Percentiles rank a stretch among this genome's conserved stretches.
These are phyloP conservation scores for Amazona vittata DNA, from an alignment of 2,113 vertebrate genomes.

Conservation along the genomic window DNA sequence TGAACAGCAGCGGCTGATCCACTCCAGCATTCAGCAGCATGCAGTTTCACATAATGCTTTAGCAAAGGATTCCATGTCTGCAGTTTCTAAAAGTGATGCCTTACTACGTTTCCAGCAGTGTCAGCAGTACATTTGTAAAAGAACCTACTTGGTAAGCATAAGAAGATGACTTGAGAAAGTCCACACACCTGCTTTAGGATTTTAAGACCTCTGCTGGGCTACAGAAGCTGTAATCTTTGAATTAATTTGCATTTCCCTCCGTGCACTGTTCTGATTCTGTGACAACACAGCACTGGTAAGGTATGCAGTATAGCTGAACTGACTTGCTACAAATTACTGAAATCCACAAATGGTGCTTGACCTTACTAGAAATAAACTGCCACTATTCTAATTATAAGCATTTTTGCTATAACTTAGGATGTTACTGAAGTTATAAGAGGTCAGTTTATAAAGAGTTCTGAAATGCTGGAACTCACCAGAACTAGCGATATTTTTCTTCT, in stretches of 20 bases:
- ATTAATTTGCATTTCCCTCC: neutral
- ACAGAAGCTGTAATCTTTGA: neutral
- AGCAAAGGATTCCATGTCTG: neutral
- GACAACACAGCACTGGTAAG: neutral
- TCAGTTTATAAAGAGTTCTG: neutral
- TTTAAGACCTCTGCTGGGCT: neutral
- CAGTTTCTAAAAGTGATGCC: constrained; percentile 9
- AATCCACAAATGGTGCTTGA: neutral
- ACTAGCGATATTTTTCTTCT: neutral
- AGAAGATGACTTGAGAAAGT: neutral
- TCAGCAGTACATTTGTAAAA: constrained; percentile 16
- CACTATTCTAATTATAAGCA: neutral
- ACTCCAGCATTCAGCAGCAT: neutral
- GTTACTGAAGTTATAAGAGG: neutral
- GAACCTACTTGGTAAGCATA: neutral
- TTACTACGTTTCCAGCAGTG: neutral
- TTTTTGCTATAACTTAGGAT: neutral
- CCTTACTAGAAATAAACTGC: neutral
- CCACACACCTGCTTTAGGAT: neutral
- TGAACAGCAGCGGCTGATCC: neutral
- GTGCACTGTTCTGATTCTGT: neutral
- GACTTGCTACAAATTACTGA: neutral
- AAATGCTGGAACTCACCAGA: neutral
- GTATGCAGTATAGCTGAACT: neutral
- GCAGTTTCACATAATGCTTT: neutral